A percentile compares a stretch with the other conserved stretches of the same genome.
These are phyloP conservation scores for Limanda limanda DNA, from an alignment of 2,113 vertebrate species.

Conservation along the genomic window DNA sequence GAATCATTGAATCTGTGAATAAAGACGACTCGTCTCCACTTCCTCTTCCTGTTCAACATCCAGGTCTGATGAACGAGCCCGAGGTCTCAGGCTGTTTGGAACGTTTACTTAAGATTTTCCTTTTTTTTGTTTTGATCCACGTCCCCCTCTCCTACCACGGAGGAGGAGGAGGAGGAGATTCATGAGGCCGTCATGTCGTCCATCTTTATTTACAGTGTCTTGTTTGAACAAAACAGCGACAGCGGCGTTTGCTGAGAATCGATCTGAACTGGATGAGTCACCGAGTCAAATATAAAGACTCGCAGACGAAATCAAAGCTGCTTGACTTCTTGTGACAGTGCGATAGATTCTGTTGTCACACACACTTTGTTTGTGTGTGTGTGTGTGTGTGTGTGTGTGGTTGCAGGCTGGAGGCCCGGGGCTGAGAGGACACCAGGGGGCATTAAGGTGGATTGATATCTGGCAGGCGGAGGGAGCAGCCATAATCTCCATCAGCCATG, in stretches of 20 bases:
- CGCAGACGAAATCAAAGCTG: background rate
- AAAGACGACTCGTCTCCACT: too few species aligned
- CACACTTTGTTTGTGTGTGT: too few species aligned
- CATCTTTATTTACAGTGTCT: too few species aligned
- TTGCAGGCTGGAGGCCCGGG: conserved; percentile 36
- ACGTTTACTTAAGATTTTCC: too few species aligned
- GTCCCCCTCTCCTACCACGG: too few species aligned
- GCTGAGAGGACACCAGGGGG: conserved; percentile 58
- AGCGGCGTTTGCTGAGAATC: background rate
- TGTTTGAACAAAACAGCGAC: background rate
- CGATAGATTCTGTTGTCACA: conserved; percentile 1
- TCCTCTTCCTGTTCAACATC: too few species aligned
- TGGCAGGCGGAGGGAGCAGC: conserved; percentile 65
- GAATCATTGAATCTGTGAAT: too few species aligned
- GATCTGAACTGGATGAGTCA: conserved; percentile 7
- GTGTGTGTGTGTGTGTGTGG: conserved; percentile 7
- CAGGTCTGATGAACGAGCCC: too few species aligned
- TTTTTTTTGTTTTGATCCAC: too few species aligned
- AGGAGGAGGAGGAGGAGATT: too few species aligned
- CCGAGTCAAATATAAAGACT: conserved; percentile 1
- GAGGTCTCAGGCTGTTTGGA: too few species aligned
- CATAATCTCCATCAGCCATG: conserved; percentile 80
- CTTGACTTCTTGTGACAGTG: conserved; percentile 17
- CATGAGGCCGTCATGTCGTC: too few species aligned
- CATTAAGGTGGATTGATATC: conserved; percentile 77